Evolutionary conservation across 2,888 invertebrate genomes (phyloP).

Genomic region (Pterostichus niger): DNA sequence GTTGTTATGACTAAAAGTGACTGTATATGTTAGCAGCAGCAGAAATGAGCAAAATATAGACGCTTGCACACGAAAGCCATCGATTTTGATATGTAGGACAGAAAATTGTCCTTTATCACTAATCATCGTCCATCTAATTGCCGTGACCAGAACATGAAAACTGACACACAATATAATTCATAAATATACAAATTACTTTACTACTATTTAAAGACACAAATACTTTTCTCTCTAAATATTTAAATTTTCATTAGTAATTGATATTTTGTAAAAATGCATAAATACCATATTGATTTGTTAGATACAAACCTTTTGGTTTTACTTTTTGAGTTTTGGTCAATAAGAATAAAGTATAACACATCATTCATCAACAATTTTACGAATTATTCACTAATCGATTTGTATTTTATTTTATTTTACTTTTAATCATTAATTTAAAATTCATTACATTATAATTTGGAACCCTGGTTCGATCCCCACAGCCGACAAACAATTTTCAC

Average conservation of each 20-base stretch:
- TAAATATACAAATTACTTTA: slow-evolving; percentile 13
- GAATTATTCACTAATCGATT: too few relatives aligned
- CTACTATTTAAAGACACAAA: neutral
- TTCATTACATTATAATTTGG: too few relatives aligned
- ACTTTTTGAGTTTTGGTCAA: too few relatives aligned
- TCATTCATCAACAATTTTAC: neutral
- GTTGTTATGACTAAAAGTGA: slow-evolving; percentile 2
- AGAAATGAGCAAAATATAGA: slow-evolving; percentile 22
- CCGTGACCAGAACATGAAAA: slow-evolving; percentile 26
- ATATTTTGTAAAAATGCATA: too few relatives aligned
- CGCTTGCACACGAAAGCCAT: slow-evolving; percentile 19
- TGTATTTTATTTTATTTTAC: too few relatives aligned
- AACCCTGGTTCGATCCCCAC: too few relatives aligned
- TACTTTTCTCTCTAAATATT: neutral
- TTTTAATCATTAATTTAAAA: too few relatives aligned
- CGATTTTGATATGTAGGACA: slow-evolving; percentile 44
- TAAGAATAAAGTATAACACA: neutral
- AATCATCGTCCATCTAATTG: slow-evolving; percentile 18
- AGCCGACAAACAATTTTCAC: too few relatives aligned
- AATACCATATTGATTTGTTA: too few relatives aligned
- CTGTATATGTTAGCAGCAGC: slow-evolving; percentile 21
- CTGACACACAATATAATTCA: neutral
- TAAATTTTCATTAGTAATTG: too few relatives aligned
- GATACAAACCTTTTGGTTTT: too few relatives aligned
- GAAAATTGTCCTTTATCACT: slow-evolving; percentile 22